Evolutionary conservation across 2,113 vertebrate genomes (phyloP).

Genomic region (Telmatochromis sp.): DNA sequence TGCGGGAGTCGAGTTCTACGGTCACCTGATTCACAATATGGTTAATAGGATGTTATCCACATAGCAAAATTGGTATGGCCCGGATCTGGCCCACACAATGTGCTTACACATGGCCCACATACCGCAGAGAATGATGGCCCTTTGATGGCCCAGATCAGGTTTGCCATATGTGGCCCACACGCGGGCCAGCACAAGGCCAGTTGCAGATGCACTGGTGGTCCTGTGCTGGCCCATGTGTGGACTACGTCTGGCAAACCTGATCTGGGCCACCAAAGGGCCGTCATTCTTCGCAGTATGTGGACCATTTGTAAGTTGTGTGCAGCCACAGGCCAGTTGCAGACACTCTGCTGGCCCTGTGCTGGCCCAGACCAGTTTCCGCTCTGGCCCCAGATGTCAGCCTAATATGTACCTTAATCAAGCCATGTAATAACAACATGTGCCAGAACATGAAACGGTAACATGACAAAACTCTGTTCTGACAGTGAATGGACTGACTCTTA

Average conservation of each 20-base stretch:
- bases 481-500: background rate
- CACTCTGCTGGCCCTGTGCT: background rate
- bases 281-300: background rate
- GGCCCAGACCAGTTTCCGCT: accelerated
- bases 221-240: background rate
- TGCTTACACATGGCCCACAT: background rate
- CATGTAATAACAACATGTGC: background rate
- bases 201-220: background rate
- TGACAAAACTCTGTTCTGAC: background rate
- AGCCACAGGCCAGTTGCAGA: background rate
- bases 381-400: background rate
- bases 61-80: background rate
- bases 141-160: background rate
- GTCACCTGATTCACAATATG: background rate
- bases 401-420: background rate
- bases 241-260: background rate
- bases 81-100: background rate
- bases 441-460: background rate
- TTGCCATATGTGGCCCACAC: background rate
- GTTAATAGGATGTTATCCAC: background rate
- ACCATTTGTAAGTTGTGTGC: background rate
- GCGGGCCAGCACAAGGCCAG: background rate
- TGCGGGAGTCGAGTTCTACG: background rate
- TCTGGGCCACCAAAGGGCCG: background rate
- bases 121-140: background rate